A percentile compares a stretch with the other conserved stretches of the same genome.
Conservation (phyloP, 2,113 vertebrate genomes). For the Myodes glareolus region DNA sequence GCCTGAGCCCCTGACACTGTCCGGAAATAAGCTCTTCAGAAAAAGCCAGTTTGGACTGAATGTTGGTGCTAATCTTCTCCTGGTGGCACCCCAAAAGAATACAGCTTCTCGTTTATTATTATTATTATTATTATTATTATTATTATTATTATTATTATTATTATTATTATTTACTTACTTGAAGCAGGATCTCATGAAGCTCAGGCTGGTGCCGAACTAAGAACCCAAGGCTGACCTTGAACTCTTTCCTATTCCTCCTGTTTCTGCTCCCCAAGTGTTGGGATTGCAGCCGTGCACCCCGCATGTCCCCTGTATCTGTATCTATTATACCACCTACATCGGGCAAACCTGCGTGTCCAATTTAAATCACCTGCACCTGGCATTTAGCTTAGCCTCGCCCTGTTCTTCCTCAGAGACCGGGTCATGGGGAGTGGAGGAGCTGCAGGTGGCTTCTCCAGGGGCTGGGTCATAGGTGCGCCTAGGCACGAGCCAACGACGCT, state of each 20-base stretch:
- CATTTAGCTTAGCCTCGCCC: not conserved
- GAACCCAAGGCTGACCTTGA: not conserved
- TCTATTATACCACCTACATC: not conserved
- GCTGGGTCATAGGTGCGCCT: no score
- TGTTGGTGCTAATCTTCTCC: no score
- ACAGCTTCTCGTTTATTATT: not conserved
- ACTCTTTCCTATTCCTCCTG: not conserved
- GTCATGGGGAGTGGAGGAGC: not conserved
- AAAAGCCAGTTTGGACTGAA: not conserved
- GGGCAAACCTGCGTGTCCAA: not conserved
- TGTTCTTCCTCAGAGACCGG: rapidly evolving
- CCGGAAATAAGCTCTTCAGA: not conserved
- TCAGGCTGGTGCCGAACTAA: not conserved
- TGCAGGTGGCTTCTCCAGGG: not conserved
- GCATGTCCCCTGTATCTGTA: not conserved
- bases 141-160: no score
- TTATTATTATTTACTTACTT: not conserved
- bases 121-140: no score
- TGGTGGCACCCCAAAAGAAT: not conserved
- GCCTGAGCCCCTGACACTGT: not conserved
- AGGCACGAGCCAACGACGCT: rapidly evolving
- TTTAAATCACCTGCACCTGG: not conserved
- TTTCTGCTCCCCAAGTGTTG: not conserved
- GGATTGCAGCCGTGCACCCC: not conserved
- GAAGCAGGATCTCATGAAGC: not conserved